Evolutionary conservation across 2,797 vertebrate genomes (phyloP), one percentile per base, ranked within the genome.

Genomic region (Miichthys miiuy): DNA sequence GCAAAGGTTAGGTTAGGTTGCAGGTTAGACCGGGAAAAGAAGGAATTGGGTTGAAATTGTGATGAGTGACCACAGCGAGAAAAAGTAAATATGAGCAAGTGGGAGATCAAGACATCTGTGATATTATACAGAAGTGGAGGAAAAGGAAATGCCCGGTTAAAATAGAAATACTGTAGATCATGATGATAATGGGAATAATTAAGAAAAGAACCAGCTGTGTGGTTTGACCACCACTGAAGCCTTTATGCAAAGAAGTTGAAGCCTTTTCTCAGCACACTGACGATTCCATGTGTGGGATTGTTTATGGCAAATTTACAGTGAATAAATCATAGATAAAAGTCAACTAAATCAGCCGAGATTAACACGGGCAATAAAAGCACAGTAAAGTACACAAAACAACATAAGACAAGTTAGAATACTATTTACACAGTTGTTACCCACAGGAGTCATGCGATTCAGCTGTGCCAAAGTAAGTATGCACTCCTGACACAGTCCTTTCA

Each of bases 401-500:
- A 23, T 12, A 42, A n/a, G 67, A 71, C n/a, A 63, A 47, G 21
- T n/a, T 76, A 47, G 27, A 72, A 61, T 34, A 25, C 27, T 73
- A 9, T 74, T 79, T 66, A 16, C 30, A 20, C 1, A 14, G 5
- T 38, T 58, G 64, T 30, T 68, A 60, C 63, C 69, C 75, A 84
- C 41, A 63, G 41, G 50, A 57, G 51, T 17, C 0, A 0, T 70
- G 18, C 47, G 64, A 68, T 68, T 46, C 18, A 27, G 76, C 75
- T 47, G 41, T 41, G 90, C 87, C 91, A 92, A 90, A 91, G 87
- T 62, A 89, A 91, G 62, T 80, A 72, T 23, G 67, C 8, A 8
- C 46, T 78, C 25, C 50, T 74, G 61, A 81, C 73, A 87, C 42
- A 20, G 47, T n/a, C 77, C 41, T 73, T 77, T 80, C 58, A 86